Percentiles rank a stretch among this genome's conserved stretches.
Evolutionary conservation across 2,113 vertebrate species (phyloP).

Genomic region (Azemiops feae): DNA sequence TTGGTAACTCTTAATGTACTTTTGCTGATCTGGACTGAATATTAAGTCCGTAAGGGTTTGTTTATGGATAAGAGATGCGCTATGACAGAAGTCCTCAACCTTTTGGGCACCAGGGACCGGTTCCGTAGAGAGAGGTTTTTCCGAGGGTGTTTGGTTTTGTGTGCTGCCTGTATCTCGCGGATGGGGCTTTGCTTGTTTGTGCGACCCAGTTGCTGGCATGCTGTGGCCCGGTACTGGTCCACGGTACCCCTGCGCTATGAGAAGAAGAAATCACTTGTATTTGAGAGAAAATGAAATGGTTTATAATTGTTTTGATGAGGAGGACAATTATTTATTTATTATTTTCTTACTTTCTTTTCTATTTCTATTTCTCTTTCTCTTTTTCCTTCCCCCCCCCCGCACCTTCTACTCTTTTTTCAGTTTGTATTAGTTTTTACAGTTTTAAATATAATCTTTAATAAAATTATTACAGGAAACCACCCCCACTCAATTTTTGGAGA

Average conservation of each 20-base stretch:
- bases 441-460: background rate
- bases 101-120: no score
- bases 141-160: no score
- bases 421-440: background rate
- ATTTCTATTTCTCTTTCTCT: background rate
- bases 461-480: background rate
- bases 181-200: no score
- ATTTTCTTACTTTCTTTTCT: background rate
- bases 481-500: background rate
- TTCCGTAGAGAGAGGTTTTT: no score
- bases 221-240: no score
- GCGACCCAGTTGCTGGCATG: no score
- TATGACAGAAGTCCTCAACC: background rate
- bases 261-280: background rate
- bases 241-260: background rate
- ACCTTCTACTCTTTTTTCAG: background rate
- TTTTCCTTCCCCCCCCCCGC: fast-evolving
- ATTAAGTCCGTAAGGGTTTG: background rate
- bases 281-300: background rate
- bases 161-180: no score
- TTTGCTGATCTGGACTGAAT: background rate
- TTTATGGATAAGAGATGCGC: background rate
- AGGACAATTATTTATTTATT: background rate
- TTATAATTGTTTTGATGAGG: background rate
- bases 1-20: background rate